Base-by-base conservation (phyloP, 2,888 invertebrate species). In the Dorcus parallelipipedus region DNA sequence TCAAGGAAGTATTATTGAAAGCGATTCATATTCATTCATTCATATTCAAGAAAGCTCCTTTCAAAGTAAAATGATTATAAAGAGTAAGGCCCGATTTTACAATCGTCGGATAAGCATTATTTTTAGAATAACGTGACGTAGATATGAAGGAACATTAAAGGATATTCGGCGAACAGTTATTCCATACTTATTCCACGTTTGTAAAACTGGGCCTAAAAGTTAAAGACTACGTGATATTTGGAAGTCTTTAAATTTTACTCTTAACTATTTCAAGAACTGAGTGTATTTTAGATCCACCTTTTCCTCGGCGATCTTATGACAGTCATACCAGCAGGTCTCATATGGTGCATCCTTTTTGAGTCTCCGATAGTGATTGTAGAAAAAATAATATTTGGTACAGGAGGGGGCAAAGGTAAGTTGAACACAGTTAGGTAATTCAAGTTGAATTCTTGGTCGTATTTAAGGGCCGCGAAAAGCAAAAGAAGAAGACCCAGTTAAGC, bases 331-430 rank as follows among this genome's bases (percentile, higher is more conserved):
- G 54, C 77, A 3, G 76, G 80, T 7, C 70, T 78, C 23, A 72
- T 80, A 52, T 79, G 78, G 62, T 77, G 77, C 2, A 64, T 82
- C 56, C 75, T 79, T 10, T 82, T 82, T 61, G 82, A 82, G 67
- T 73, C 80, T 0, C 82, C 82, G 3, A 74, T 81, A 59, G 65
- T 80, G 49, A 75, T 76, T 39, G 72, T 82, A 49, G 81, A 80
- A 62, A 80, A 78, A 64, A 71, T 77, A 33, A 40, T 66, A 38
- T 58, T 62, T 40, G 56, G 53, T 7, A 52, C 51, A 14, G 55
- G 52, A 6, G 43, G 41, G n/a, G 38, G 45, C 17, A 54, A 17
- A 45, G 20, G 51, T 51, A 40, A 40, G 41, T 51, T 7, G 5
- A 9, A 8, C 4, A 40, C 8, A 23, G 2, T 51, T 51, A 14